Conservation (phyloP, 2,888 invertebrate genomes). For the Apamea epomidion region DNA sequence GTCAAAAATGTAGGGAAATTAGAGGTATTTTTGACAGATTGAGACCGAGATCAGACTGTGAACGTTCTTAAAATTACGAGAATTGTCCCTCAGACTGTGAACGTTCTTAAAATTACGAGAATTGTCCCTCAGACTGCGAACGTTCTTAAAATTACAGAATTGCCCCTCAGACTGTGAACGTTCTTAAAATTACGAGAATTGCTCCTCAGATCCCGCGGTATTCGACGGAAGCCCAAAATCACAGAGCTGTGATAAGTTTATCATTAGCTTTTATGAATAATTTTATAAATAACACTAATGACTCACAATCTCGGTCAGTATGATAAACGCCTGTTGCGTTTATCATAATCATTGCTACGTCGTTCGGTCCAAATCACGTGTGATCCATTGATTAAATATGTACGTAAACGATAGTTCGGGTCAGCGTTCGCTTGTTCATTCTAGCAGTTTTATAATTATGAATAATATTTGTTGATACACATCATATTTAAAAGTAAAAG, state of each 20-base stretch:
- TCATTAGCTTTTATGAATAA: conserved; percentile 8
- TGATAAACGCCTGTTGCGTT: not conserved
- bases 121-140: no score
- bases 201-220: not conserved
- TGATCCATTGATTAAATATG: conserved; percentile 40
- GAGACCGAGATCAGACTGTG: no score
- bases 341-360: conserved; percentile 50
- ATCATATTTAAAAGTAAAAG: not conserved
- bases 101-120: no score
- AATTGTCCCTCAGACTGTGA: no score
- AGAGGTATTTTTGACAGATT: no score
- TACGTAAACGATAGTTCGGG: not conserved
- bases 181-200: no score
- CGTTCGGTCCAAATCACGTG: conserved; percentile 24
- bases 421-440: conserved; percentile 1
- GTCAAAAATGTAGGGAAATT: no score
- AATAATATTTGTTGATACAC: not conserved
- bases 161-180: no score
- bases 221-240: conserved; percentile 7
- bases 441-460: not conserved
- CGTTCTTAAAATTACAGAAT: no score
- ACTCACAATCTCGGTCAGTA: conserved; percentile 37
- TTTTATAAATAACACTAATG: conserved; percentile 26
- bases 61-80: no score
- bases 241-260: conserved; percentile 5